Evolutionary conservation across 2,113 vertebrate genomes (phyloP), one percentile per base, ranked within the genome.

Genomic region (Monopterus albus): DNA sequence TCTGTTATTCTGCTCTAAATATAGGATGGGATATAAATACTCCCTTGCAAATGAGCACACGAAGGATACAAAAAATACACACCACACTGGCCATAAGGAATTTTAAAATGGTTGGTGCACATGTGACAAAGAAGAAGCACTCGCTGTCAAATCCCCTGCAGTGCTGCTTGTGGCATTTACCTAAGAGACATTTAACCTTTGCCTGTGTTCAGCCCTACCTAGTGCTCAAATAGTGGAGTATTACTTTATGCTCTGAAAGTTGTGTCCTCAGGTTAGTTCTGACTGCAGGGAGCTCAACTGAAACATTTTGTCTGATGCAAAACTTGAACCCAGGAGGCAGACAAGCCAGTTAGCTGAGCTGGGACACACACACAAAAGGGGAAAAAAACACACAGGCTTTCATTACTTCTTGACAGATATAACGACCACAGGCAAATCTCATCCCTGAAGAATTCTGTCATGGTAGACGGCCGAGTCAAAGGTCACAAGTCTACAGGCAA

Each of bases 371-470:
- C 23, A 26, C 18, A 18, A 12, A 38, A 12, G 15, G 4, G 6
- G 5, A 28, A 15, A 53, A 1, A 23, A 20, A 62, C 43, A 21
- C 36, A 29, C 10, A 18, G 23, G 25, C 26, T 12, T 42, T 59
- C 21, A 65, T 80, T 51, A 64, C 68, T 56, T 50, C 13, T 9
- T 45, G 58, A 73, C 55, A 38, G 59, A 21, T 43, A 45, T 21
- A 36, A 57, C 62, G 81, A 73, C 55, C 66, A 71, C 70, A 67
- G 85, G 87, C 63, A 78, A 82, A 38, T 65, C 40, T 68, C 29
- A 38, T 87, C 72, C 62, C 39, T 39, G 53, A 40, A 56, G 78
- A 63, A 7, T 45, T 35, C 50, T 74, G 81, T 80, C 80, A 78
- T 40, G 53, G 46, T 20, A 52, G 53, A 77, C 17, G 40, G 75